Percentiles rank a stretch among this genome's conserved stretches.
Conservation (phyloP, 2,113 vertebrate genomes). For the Accipiter cooperii region DNA sequence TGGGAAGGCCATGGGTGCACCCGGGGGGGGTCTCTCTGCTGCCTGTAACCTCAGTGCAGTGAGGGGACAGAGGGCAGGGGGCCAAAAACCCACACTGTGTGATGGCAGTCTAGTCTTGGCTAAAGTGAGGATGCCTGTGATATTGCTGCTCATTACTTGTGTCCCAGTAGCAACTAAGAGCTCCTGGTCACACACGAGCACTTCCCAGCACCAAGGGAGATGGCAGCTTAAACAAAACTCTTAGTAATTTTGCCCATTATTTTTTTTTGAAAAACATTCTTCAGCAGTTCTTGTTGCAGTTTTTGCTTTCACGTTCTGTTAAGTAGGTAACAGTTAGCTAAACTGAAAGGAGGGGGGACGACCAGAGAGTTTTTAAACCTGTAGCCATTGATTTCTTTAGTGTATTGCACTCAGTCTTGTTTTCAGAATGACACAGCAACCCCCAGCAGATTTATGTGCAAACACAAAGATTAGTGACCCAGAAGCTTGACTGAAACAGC, state of each 20-base stretch:
- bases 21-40: not conserved
- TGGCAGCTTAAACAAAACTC: not conserved
- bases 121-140: not conserved
- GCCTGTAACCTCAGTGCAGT: not conserved
- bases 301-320: not conserved
- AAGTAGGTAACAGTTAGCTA: not conserved
- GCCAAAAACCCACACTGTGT: not conserved
- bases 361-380: not conserved
- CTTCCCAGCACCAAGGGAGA: not conserved
- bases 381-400: not conserved
- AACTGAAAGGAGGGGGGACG: not conserved
- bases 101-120: not conserved
- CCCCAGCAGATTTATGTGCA: slow-evolving; percentile 26
- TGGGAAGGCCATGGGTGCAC: not conserved
- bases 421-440: slow-evolving; percentile 40
- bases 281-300: not conserved
- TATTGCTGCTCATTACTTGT: not conserved
- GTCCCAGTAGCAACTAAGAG: not conserved
- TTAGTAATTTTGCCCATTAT: not conserved
- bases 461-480: slow-evolving; percentile 43
- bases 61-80: not conserved
- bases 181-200: not conserved
- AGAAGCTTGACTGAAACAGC: slow-evolving; percentile 39
- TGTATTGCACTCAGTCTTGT: not conserved
- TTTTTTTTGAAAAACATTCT: not conserved